Conservation (phyloP, 2,888 invertebrate species). For the Sarcophaga caerulescens region DNA sequence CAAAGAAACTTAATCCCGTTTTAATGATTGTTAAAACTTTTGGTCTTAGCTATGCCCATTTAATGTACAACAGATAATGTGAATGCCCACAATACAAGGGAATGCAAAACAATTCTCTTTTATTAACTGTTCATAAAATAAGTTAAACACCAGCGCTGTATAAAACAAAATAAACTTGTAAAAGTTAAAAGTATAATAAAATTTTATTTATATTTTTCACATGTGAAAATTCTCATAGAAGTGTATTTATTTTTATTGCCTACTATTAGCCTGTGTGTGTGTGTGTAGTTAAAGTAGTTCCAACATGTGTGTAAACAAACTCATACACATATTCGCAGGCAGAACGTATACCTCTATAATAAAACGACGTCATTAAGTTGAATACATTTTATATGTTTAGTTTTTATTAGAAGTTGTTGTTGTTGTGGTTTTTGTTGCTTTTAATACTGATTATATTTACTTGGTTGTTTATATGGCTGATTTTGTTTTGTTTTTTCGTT, state of each 20-base stretch:
- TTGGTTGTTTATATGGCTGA: constrained; percentile 1
- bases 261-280: constrained; percentile 41
- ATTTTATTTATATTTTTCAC: constrained; percentile 29
- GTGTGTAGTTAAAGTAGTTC: constrained; percentile 1
- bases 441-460: constrained; percentile 26
- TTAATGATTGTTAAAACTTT: too few relatives aligned
- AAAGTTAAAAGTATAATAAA: constrained; percentile 48
- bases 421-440: constrained; percentile 30
- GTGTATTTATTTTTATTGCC: constrained; percentile 57
- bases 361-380: constrained; percentile 53
- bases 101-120: constrained; percentile 23
- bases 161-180: not conserved
- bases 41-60: too few relatives aligned
- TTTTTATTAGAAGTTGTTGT: not conserved
- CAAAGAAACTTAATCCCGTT: too few relatives aligned
- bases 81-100: not conserved
- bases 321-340: not conserved
- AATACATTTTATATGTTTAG: constrained; percentile 26
- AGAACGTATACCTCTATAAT: not conserved
- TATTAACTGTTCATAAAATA: constrained; percentile 48
- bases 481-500: not conserved
- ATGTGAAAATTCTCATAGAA: constrained; percentile 13
- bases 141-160: not conserved
- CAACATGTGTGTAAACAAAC: constrained; percentile 9
- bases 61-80: too few relatives aligned